phyloP scores from a whole-genome alignment of 35 echinoderm and acorn worm genomes.

The Heliocidaris tuberculata region DNA sequence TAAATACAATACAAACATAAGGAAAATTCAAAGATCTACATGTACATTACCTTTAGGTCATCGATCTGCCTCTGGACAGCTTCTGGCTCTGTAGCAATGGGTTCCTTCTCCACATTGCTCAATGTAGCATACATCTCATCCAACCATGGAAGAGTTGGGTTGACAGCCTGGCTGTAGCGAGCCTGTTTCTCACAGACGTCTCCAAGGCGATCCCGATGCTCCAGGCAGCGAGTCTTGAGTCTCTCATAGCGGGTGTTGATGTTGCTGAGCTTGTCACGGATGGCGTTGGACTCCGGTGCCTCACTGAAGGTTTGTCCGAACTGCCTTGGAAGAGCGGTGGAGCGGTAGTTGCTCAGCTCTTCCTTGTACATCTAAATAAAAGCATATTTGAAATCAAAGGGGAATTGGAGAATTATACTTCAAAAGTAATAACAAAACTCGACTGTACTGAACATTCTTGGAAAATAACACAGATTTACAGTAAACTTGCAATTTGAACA shows the following conservation, averaged over 20 bases:
- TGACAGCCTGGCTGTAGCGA: conserved; percentile 63
- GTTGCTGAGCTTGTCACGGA: conserved; percentile 85
- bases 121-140: conserved; percentile 68
- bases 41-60: conserved; percentile 67
- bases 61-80: conserved; percentile 88
- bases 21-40: neutral
- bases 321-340: conserved; percentile 80
- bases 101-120: conserved; percentile 65
- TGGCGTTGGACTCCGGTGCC: conserved; percentile 81
- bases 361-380: conserved; percentile 83
- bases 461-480: too few relatives aligned
- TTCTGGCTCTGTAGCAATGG: conserved; percentile 75
- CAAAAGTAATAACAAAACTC: neutral
- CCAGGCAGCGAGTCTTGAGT: conserved; percentile 65
- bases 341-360: conserved; percentile 80
- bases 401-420: neutral
- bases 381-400: conserved; percentile 15
- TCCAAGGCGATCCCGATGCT: conserved; percentile 71
- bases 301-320: conserved; percentile 95
- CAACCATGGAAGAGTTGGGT: conserved; percentile 86
- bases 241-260: conserved; percentile 86
- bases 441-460: neutral
- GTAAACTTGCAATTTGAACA: too few relatives aligned
- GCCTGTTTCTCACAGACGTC: conserved; percentile 75
- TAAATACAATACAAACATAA: neutral